phyloP scores from a whole-genome alignment of 2,797 vertebrate species.

The Phoxinus dragarum region DNA sequence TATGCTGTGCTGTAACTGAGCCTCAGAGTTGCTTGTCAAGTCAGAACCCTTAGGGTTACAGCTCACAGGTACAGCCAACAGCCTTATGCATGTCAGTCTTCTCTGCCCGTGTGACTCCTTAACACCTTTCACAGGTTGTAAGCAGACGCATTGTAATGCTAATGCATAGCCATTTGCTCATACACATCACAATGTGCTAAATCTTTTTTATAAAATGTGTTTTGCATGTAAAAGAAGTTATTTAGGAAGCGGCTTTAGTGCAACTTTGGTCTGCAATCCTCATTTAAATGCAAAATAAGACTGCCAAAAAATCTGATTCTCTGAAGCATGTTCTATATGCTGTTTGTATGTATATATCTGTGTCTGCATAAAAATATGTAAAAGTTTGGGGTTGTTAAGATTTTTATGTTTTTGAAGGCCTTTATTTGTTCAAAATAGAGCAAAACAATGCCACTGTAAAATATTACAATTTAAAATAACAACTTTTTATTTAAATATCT shows the following conservation, averaged over 20 bases:
- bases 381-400: not conserved
- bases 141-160: not conserved
- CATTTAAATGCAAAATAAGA: not conserved
- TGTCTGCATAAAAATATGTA: not conserved
- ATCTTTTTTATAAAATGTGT: slow-evolving; percentile 6
- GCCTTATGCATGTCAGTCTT: not conserved
- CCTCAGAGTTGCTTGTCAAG: slow-evolving; percentile 12
- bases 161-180: not conserved
- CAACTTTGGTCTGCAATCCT: not conserved
- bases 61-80: slow-evolving; percentile 9
- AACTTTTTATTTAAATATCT: not conserved
- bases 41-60: not conserved
- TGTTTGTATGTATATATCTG: not conserved
- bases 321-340: not conserved
- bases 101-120: not conserved
- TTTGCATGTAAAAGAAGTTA: not conserved
- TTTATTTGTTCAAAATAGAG: not conserved
- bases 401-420: not conserved
- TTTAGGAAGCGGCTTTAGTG: slow-evolving; percentile 2
- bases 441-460: too few species aligned
- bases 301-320: not conserved
- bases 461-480: not conserved
- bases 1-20: not conserved
- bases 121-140: slow-evolving; percentile 35
- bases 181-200: not conserved